Evolutionary conservation across 2,888 invertebrate genomes (phyloP), one percentile per base, ranked within the genome.

Genomic region (Amphimallon solstitiale): DNA sequence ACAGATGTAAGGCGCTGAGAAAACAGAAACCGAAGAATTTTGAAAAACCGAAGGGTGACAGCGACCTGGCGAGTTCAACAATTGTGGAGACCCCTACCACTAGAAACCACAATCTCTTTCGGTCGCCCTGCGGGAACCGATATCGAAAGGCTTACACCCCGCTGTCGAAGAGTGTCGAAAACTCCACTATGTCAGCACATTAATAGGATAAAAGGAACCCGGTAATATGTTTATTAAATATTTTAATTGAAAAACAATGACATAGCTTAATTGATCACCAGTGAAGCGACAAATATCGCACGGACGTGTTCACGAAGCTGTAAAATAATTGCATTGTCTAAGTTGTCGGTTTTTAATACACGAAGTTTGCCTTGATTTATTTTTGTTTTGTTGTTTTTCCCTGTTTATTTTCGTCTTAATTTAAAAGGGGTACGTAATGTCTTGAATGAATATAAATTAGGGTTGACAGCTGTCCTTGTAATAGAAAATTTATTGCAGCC

Each of bases 321-420:
- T 71, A 70, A 72, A 72, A 59, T 70, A 73, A 73, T 69, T 64
- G 72, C 69, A 67, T 70, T 71, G 69, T 73, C 63, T 29, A 29
- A 29, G 7, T 29, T 1, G 29, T 29, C 5, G 2, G 29, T 29
- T 29, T 29, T 29, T 29, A 29, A 29, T 29, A 29, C 9, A 29
- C 9, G 9, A 29, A 29, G 29, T 29, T 29, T 29, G 29, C 29
- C 3, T 29, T 29, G 29, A 29, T 29, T 29, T 29, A 29, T 29
- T 29, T 29, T 29, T 29, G 29, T 29, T 29, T 29, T 29, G 29
- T 29, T 29, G 29, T 29, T 29, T 29, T 29, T 5, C 7, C 29
- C 9, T 29, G 29, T 29, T 29, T 29, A 29, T 29, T 29, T 29
- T 29, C 6, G 29, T 29, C 29, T 29, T 29, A 29, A 29, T 29